A percentile compares a stretch with the other conserved stretches of the same genome.
phyloP scores from a whole-genome alignment of 2,113 vertebrate genomes.

The Semnornis frantzii region DNA sequence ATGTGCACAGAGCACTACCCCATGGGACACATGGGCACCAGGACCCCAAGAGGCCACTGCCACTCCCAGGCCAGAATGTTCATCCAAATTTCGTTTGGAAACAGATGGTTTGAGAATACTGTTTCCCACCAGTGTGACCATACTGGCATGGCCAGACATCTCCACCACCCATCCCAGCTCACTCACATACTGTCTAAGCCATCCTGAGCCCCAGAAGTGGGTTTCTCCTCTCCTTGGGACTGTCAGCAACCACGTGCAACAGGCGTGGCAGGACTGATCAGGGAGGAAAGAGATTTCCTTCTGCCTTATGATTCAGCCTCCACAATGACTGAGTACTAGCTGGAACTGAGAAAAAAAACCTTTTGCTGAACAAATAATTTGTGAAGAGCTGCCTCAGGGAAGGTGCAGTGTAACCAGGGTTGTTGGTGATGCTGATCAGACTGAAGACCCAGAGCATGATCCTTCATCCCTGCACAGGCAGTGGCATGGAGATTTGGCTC shows the following conservation, averaged over 20 bases:
- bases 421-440: neutral
- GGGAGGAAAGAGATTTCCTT: neutral
- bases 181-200: rapidly evolving
- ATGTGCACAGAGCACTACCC: neutral
- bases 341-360: neutral
- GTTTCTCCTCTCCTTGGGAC: neutral
- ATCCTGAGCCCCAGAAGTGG: neutral
- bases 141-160: neutral
- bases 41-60: rapidly evolving
- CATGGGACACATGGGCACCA: neutral
- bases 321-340: neutral
- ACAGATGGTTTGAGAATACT: no score
- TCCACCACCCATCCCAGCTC: neutral
- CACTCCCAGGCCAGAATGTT: rapidly evolving
- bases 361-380: neutral
- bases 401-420: neutral
- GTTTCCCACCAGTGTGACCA: rapidly evolving
- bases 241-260: rapidly evolving
- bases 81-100: neutral
- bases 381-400: neutral
- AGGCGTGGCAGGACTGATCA: rapidly evolving
- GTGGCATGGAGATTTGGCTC: neutral
- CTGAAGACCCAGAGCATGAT: neutral
- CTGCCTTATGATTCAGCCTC: neutral
- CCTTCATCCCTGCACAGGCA: neutral